Evolutionary conservation across 2,888 invertebrate species (phyloP), one percentile per base, ranked within the genome.

Genomic region (Cataglyphis albicans): DNA sequence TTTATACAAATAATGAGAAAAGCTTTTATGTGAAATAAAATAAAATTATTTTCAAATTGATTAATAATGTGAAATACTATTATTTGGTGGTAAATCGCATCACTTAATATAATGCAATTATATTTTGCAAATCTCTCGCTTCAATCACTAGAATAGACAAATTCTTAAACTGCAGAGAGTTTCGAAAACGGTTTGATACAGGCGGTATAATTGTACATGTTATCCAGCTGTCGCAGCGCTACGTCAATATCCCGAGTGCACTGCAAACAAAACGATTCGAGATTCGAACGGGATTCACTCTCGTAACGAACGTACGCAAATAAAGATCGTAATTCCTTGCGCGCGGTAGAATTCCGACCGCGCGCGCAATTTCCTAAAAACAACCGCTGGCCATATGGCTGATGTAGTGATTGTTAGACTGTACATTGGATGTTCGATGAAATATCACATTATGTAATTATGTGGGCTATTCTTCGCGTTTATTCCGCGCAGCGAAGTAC

Each of bases 281-380:
- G 48, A 61, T 72, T 80, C 35, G 59, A 80, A 61, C 72, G 35
- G 59, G 35, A 61, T 80, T 72, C 72, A 67, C 72, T 80, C 72
- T 44, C 78, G 78, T 80, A 80, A 80, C 78, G 59, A 80, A 80
- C 72, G 72, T 80, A 67, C 82, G 67, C 59, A 70, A 80, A 82
- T 82, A 82, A 82, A 81, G 76, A 75, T 76, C 64, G 59, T 57
- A 81, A 65, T 81, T 81, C 44, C 81, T 81, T 75, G 64, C 44
- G 21, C 32, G 55, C 6, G 64, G 32, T 74, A 55, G 63, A 38
- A 82, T 48, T 32, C 32, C 21, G 29, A 10, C 32, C 21, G 18
- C 35, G 25, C 38, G 9, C 29, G 15, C 32, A 48, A 29, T 80
- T 72, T 80, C 18, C 44, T 72, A 35, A 80, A 80, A 72, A 48